A percentile compares a stretch with the other conserved stretches of the same genome.
Conservation (phyloP, 2,797 vertebrate species). For the Molossus alvarezi region DNA sequence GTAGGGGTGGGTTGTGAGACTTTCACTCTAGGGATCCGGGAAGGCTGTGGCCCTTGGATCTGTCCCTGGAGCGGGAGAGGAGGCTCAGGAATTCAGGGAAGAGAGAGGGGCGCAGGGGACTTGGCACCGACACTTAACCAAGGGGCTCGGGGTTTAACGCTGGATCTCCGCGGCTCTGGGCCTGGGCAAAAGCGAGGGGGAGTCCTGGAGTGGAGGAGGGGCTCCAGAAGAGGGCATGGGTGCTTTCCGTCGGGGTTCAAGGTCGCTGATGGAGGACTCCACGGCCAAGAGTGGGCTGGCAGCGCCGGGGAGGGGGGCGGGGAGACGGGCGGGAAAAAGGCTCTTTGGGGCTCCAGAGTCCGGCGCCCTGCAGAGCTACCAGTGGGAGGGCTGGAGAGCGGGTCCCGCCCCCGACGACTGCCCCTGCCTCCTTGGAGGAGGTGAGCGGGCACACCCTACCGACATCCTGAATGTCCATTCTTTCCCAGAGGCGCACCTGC, state of each 20-base stretch:
- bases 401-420: conserved; percentile 69
- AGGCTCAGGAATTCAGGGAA: conserved; percentile 23
- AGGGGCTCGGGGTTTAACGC: not conserved
- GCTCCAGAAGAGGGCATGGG: not conserved
- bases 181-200: not conserved
- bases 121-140: not conserved
- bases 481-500: conserved; percentile 30
- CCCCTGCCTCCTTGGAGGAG: not conserved
- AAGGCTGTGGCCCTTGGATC: not conserved
- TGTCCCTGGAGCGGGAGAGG: not conserved
- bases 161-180: not conserved
- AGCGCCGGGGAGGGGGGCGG: not conserved
- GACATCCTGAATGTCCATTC: not conserved
- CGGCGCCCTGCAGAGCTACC: conserved; percentile 14
- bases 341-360: conserved; percentile 18
- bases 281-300: conserved; percentile 6
- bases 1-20: not conserved
- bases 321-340: conserved; percentile 77
- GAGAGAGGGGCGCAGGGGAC: conserved; percentile 4
- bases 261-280: conserved; percentile 80
- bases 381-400: not conserved
- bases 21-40: not conserved
- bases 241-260: conserved; percentile 82
- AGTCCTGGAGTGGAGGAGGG: conserved; percentile 7
- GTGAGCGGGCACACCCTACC: not conserved